Base-by-base conservation (phyloP, 2,113 vertebrate genomes). In the Rhinolophus ferrumequinum region DNA sequence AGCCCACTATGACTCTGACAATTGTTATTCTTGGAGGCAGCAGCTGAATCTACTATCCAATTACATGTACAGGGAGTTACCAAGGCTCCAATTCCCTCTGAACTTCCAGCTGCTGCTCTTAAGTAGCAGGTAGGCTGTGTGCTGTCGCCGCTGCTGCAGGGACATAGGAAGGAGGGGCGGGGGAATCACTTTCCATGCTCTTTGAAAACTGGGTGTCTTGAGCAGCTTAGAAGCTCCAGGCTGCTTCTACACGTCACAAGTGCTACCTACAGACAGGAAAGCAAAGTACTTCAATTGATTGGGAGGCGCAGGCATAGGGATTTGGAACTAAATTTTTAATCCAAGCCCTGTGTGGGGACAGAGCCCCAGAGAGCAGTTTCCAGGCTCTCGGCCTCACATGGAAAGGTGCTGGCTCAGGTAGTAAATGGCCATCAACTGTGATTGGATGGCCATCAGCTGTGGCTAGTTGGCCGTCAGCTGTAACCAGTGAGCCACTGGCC, bases 131-230 rank as follows among this genome's bases (percentile, higher is more conserved):
- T 33, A 24, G 80, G 81, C 33, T 81, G 33, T 3, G 26, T 33
- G 58, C 35, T 21, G 8, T 66, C 62, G 10, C 30, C 14, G 60
- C 38, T 35, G 89, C 69, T 47, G 24, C 14, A 15, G 60, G 60
- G n/a, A 66, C 44, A 8, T 0, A 19, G 38, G 30, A 41, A 35
- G 11, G 28, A 81, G 86, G 22, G 11, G 26, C 0, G 1, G 15
- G 19, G 2, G 5, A 73, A 41, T 38, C 80, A 4, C 18, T 18
- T 35, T 70, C 47, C 5, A 0, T 0, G 0, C 4, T 54, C 52
- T 72, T 75, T 44, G 77, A 28, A 62, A 85, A n/a, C 21, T 2
- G 22, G 2, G 35, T 2, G 3, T 75, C 38, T 62, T 62, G 24
- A 58, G 56, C 28, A 76, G 66, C 73, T 44, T 84, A 4, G 21